phyloP scores from a whole-genome alignment of 2,888 invertebrate genomes.

The Nowickia ferox region DNA sequence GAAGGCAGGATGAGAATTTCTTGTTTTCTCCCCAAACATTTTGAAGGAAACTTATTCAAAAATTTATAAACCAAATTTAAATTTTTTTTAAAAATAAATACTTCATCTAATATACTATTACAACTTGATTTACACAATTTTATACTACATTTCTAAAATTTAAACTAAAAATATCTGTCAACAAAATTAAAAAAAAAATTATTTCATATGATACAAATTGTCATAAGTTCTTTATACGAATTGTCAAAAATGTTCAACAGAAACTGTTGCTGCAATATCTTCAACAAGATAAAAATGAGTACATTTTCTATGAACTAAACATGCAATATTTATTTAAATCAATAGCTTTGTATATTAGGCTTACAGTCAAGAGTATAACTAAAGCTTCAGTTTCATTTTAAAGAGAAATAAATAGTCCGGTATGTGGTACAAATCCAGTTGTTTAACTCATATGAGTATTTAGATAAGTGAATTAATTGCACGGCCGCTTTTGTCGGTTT shows the following conservation, averaged over 20 bases:
- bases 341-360: background rate
- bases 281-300: slow-evolving; percentile 8
- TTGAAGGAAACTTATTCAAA: too few species aligned
- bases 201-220: slow-evolving; percentile 14
- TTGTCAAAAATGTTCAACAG: slow-evolving; percentile 44
- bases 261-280: slow-evolving; percentile 26
- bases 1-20: too few species aligned
- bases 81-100: too few species aligned
- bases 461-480: too few species aligned
- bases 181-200: background rate
- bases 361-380: background rate
- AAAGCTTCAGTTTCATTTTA: background rate
- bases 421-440: too few species aligned
- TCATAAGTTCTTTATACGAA: slow-evolving; percentile 37
- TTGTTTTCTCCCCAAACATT: too few species aligned
- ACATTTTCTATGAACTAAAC: background rate
- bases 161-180: background rate
- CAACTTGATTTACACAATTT: background rate
- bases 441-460: too few species aligned
- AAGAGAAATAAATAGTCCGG: too few species aligned
- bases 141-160: background rate
- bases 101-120: too few species aligned
- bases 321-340: slow-evolving; percentile 31
- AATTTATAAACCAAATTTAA: too few species aligned
- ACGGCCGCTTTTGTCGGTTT: too few species aligned